Percentiles rank a stretch among this genome's conserved stretches.
phyloP scores from a whole-genome alignment of 2,797 vertebrate genomes.

The Coregonus sp. region DNA sequence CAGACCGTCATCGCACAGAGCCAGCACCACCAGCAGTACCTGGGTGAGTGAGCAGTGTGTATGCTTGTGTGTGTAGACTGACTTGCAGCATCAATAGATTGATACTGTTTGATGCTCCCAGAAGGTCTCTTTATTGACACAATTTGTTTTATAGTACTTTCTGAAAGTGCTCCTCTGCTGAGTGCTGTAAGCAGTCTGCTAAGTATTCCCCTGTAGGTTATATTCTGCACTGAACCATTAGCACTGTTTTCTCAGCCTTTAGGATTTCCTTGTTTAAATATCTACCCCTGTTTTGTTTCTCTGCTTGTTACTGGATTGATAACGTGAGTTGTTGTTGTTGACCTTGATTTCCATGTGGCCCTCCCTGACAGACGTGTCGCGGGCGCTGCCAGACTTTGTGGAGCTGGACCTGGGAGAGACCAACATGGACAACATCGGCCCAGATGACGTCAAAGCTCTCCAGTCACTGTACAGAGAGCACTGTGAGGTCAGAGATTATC shows the following conservation, averaged over 20 bases:
- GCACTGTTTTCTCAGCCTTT: no score
- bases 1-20: constrained; percentile 91
- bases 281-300: neutral
- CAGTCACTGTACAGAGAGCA: constrained; percentile 93
- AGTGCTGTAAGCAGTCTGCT: no score
- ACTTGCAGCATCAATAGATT: neutral
- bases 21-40: constrained; percentile 97
- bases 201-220: neutral
- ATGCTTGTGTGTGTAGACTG: constrained; percentile 57
- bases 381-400: constrained; percentile 91
- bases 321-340: neutral
- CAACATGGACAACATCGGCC: constrained; percentile 79
- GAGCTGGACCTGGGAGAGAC: constrained; percentile 82
- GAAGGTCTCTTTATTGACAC: neutral
- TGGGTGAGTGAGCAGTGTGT: constrained; percentile 83
- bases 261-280: no score
- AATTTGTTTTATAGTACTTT: neutral
- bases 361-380: constrained; percentile 79
- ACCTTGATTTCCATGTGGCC: neutral
- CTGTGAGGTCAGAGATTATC: constrained; percentile 85
- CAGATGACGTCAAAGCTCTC: constrained; percentile 87
- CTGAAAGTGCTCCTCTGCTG: no score
- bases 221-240: neutral
- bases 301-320: neutral
- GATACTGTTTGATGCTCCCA: constrained; percentile 32